These are phyloP conservation scores for Agriopis marginaria DNA, from an alignment of 2,888 invertebrate species.

Conservation along the genomic window DNA sequence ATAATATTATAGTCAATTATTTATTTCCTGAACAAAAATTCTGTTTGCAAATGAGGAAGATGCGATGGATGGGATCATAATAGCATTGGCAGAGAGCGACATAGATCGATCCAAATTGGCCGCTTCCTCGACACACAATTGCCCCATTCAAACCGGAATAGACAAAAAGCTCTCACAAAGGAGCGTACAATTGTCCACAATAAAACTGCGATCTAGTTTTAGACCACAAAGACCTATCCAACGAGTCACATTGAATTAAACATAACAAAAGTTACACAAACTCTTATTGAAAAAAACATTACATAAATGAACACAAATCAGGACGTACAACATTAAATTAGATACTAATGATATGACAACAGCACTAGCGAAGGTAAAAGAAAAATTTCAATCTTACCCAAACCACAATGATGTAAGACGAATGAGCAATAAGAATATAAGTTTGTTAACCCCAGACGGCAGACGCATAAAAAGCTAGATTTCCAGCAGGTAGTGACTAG, in stretches of 20 bases:
- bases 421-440: conserved; percentile 82
- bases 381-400: conserved; percentile 68
- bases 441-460: conserved; percentile 80
- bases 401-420: conserved; percentile 84
- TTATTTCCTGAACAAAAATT: not conserved
- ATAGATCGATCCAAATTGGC: conserved; percentile 65
- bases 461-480: conserved; percentile 85
- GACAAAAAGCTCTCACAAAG: conserved; percentile 75
- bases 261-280: conserved; percentile 50
- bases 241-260: conserved; percentile 51
- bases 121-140: conserved; percentile 75
- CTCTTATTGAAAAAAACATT: conserved; percentile 43
- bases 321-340: conserved; percentile 57
- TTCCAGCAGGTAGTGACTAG: conserved; percentile 78
- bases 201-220: conserved; percentile 58
- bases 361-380: conserved; percentile 62
- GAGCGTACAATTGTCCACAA: conserved; percentile 64
- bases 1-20: not conserved
- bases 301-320: conserved; percentile 56
- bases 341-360: conserved; percentile 66
- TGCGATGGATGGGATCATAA: conserved; percentile 28
- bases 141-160: conserved; percentile 71
- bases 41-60: conserved; percentile 10
- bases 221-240: conserved; percentile 52
- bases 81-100: conserved; percentile 33